Evolutionary conservation across 2,888 invertebrate species (phyloP).

Genomic region (Alcis repandata): DNA sequence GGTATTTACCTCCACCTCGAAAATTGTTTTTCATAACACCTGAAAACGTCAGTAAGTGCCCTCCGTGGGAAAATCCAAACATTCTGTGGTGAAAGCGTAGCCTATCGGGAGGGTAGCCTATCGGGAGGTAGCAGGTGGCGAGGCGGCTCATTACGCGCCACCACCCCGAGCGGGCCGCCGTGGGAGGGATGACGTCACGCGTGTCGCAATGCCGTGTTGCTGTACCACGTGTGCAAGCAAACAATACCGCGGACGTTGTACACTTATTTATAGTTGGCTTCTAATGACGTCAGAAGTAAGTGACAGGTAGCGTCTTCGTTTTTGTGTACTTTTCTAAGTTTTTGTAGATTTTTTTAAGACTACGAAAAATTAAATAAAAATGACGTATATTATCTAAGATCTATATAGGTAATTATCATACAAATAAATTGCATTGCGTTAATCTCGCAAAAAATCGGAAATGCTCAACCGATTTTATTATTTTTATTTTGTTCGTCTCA

Average conservation of each 20-base stretch:
- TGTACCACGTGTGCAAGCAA: constrained; percentile 41
- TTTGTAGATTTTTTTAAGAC: no score
- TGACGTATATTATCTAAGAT: no score
- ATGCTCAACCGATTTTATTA: no score
- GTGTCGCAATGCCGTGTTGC: constrained; percentile 72
- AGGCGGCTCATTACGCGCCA: constrained; percentile 57
- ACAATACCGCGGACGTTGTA: constrained; percentile 23
- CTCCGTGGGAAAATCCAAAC: constrained; percentile 47
- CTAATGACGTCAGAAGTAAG: not conserved
- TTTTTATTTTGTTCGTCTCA: no score
- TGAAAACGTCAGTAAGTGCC: constrained; percentile 33
- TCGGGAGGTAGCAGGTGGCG: constrained; percentile 40
- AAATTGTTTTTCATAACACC: constrained; percentile 47
- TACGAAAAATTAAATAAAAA: no score
- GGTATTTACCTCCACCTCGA: constrained; percentile 29
- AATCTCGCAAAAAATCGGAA: no score
- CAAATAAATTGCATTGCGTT: no score
- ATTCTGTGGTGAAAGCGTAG: constrained; percentile 58
- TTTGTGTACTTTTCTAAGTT: no score
- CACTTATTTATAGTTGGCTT: constrained; percentile 12
- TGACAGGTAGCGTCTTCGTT: no score
- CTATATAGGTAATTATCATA: no score
- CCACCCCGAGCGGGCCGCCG: constrained; percentile 27
- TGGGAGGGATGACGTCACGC: constrained; percentile 64
- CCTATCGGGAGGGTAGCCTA: constrained; percentile 49